phyloP scores from a whole-genome alignment of 2,888 invertebrate genomes.

The Brenthis hecate region DNA sequence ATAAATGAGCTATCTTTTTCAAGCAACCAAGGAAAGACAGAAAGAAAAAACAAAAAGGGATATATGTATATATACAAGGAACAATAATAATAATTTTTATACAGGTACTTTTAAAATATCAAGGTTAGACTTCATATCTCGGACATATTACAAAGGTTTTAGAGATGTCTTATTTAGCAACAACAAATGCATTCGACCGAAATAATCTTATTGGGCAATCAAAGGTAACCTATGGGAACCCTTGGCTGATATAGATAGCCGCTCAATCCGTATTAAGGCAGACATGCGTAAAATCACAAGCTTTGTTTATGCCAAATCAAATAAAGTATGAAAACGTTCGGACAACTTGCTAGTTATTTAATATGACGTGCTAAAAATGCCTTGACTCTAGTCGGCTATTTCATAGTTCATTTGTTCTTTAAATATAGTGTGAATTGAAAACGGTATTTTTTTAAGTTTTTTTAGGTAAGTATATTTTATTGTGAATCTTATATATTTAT shows the following conservation, averaged over 20 bases:
- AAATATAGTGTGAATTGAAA: not conserved
- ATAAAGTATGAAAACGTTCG: constrained; percentile 4
- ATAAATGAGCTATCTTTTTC: no score
- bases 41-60: no score
- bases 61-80: no score
- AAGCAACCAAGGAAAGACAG: no score
- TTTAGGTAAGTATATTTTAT: no score
- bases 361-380: constrained; percentile 4
- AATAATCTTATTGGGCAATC: constrained; percentile 59
- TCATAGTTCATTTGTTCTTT: not conserved
- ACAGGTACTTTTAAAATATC: no score
- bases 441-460: not conserved
- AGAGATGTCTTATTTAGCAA: constrained; percentile 62
- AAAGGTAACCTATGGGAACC: constrained; percentile 40
- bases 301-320: constrained; percentile 26
- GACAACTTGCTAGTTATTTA: not conserved
- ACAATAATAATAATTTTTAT: no score
- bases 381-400: constrained; percentile 14
- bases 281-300: constrained; percentile 27
- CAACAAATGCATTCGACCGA: constrained; percentile 57
- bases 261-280: constrained; percentile 24
- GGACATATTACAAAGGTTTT: constrained; percentile 37
- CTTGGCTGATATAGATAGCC: constrained; percentile 26
- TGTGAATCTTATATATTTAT: no score
- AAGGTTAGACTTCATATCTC: no score